Base-by-base conservation (phyloP, 2,888 invertebrate genomes). In the Cenopis cana region DNA sequence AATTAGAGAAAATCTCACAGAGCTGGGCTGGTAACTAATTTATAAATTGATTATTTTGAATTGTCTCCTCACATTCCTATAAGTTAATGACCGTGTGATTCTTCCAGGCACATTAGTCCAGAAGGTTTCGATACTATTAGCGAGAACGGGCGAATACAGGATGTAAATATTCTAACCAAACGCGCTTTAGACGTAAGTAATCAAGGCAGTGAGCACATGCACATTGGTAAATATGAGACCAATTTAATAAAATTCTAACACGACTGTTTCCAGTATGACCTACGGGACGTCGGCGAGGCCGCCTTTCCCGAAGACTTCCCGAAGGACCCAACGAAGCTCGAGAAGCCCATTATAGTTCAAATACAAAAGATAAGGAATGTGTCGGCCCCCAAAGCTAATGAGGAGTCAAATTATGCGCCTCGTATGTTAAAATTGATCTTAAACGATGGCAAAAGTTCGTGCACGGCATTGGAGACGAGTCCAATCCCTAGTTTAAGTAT, bases 321-420 rank as follows among this genome's bases (percentile, higher is more conserved):
- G 71, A 96, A 96, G 83, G 94, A 94, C 61, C 91, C 93, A 24
- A 78, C 88, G 41, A 94, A 93, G 75, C 82, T 95, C 61, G 89
- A 93, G 68, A 94, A 92, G 18, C 90, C 93, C n/a, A 92, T 98
- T 75, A 96, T 98, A 49, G 93, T 98, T 56, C 98, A 98, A 94
- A 95, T 98, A 79, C 96, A 97, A 85, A 98, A 98, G 89, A 94
- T 98, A 61, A 95, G 97, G 14, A 98, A 98, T 91, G 95, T 98
- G 57, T 95, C 98, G 12, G 98, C 98, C 38, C 98, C 98, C 5
- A 98, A 98, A 90, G 96, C 96, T 14, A 97, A 98, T 86, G 98
- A 98, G 87, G 97, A 98, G 75, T 97, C 97, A 8, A 95, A 95
- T 74, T 94, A 94, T 73, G 97, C 97, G 12, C 98, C 98, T 9